Evolutionary conservation across 2,888 invertebrate genomes (phyloP).

Genomic region (Pristionchus japonicus): DNA sequence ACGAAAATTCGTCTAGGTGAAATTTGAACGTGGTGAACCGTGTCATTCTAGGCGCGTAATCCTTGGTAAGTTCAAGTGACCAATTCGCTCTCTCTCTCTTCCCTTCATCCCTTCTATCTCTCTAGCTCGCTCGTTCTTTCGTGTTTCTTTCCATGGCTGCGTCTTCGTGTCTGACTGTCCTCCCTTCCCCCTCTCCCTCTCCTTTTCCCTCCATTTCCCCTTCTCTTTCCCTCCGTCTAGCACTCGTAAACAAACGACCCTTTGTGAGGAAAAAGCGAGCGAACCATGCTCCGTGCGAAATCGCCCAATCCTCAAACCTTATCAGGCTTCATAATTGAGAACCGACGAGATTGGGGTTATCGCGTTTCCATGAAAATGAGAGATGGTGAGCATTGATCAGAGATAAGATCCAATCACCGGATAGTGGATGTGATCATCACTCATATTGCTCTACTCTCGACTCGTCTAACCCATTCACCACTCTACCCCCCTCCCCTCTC

Average conservation of each 20-base stretch:
- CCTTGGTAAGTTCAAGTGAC: neutral
- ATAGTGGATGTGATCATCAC: neutral
- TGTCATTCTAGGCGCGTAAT: neutral
- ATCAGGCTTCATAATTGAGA: neutral
- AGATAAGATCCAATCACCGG: neutral
- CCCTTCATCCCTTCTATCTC: neutral
- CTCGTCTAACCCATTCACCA: neutral
- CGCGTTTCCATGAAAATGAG: neutral
- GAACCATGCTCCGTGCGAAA: neutral
- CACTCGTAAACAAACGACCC: constrained; percentile 34
- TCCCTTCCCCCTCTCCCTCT: neutral
- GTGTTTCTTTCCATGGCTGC: neutral
- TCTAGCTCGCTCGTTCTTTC: neutral
- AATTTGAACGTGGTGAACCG: neutral
- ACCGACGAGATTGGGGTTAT: neutral
- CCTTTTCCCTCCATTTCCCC: constrained; percentile 2
- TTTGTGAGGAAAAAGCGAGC: neutral
- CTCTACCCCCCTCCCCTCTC: neutral
- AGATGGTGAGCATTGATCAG: neutral
- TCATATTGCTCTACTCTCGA: neutral
- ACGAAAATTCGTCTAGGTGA: neutral
- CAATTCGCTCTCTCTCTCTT: neutral
- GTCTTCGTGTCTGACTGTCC: constrained; percentile 20
- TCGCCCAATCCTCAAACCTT: neutral
- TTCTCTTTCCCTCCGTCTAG: neutral